A percentile compares a stretch with the other conserved stretches of the same genome.
Evolutionary conservation across 2,797 vertebrate species (phyloP).

Genomic region (Epinephelus awoara): DNA sequence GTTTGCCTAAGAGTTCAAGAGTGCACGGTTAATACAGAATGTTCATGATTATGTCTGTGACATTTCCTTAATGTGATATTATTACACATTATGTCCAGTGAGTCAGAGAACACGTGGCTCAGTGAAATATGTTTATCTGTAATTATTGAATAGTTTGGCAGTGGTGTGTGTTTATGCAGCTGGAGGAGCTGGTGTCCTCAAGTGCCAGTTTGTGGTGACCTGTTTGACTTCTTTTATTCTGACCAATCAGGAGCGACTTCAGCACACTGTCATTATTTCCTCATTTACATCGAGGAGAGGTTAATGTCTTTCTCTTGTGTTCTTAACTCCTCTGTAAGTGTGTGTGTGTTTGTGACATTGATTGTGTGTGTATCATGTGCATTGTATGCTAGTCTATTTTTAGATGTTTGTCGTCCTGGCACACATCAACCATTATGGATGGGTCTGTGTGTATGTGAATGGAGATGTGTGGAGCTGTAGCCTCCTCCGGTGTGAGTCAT

Average conservation of each 20-base stretch:
- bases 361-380: background rate
- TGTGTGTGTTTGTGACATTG: background rate
- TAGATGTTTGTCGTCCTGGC: slow-evolving; percentile 12
- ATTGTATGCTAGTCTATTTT: slow-evolving; percentile 41
- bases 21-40: no score
- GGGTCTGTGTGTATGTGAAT: slow-evolving; percentile 57
- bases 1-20: no score
- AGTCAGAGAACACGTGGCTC: background rate
- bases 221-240: slow-evolving; percentile 3
- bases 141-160: no score
- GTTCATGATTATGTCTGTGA: no score
- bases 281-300: slow-evolving; percentile 3
- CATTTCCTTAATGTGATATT: no score
- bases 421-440: slow-evolving; percentile 28
- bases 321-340: background rate
- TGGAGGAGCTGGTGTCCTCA: background rate
- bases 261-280: slow-evolving; percentile 13
- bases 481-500: slow-evolving; percentile 76
- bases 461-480: slow-evolving; percentile 14
- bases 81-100: no score
- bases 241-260: background rate
- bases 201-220: background rate
- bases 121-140: background rate
- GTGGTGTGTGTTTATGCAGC: background rate
- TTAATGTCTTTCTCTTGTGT: slow-evolving; percentile 41